These are phyloP conservation scores for Chloropsis hardwickii DNA, from an alignment of 2,113 vertebrate species.

Conservation along the genomic window DNA sequence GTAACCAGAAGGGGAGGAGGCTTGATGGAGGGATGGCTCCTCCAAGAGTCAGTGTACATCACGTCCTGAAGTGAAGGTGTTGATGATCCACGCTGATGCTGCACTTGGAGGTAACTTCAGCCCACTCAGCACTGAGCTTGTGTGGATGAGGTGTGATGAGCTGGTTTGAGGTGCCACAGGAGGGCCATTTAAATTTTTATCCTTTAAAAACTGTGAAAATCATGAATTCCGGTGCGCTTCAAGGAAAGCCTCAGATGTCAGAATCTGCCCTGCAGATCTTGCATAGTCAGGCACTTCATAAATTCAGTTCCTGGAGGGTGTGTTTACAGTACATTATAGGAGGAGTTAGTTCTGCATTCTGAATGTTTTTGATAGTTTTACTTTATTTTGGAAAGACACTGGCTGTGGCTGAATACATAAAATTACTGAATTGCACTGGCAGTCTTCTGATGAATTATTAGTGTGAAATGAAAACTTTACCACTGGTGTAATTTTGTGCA, in stretches of 20 bases:
- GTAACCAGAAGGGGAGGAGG: not conserved
- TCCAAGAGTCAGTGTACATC: not conserved
- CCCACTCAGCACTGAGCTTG: accelerated
- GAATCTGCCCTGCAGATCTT: not conserved
- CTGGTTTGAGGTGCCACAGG: not conserved
- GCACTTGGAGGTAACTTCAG: not conserved
- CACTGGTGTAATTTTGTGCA: not conserved
- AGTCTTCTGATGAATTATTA: constrained; percentile 1
- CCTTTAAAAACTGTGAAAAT: not conserved
- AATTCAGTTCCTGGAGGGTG: not conserved
- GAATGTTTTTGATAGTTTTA: not conserved
- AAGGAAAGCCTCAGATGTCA: not conserved
- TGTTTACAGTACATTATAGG: accelerated
- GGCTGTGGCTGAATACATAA: not conserved
- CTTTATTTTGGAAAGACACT: not conserved
- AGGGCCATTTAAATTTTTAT: not conserved
- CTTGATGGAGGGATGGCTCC: not conserved
- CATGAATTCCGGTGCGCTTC: accelerated
- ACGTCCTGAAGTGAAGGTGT: accelerated
- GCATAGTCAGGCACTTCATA: accelerated
- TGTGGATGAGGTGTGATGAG: not conserved
- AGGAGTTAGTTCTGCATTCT: not conserved
- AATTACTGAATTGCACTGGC: not conserved
- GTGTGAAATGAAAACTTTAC: not conserved
- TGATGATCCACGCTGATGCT: accelerated